A percentile compares a stretch with the other conserved stretches of the same genome.
phyloP scores from a whole-genome alignment of 2,797 vertebrate species.

The Morus bassanus region DNA sequence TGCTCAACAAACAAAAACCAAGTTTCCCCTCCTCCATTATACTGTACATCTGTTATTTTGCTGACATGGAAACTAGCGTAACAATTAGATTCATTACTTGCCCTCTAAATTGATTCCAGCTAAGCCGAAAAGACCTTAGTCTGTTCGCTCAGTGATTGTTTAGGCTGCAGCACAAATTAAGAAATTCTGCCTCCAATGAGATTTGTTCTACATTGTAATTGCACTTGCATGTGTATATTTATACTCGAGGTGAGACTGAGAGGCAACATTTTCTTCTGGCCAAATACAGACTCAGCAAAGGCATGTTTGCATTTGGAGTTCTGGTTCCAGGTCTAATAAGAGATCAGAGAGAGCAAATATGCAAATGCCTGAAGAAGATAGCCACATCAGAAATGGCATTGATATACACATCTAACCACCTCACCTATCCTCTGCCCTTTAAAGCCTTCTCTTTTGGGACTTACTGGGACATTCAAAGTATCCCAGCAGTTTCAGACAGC shows the following conservation, averaged over 20 bases:
- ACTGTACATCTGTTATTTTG: conserved; percentile 78
- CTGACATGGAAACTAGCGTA: conserved; percentile 72
- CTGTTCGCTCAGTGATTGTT: conserved; percentile 17
- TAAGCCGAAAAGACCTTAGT: conserved; percentile 45
- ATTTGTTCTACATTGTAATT: background rate
- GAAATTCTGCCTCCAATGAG: conserved; percentile 4
- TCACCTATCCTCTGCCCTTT: conserved; percentile 35
- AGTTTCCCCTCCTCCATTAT: conserved; percentile 45
- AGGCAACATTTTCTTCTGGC: background rate
- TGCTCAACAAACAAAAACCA: conserved; percentile 72
- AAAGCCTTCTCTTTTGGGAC: background rate
- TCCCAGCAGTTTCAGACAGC: conserved; percentile 21
- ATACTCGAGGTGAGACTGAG: background rate
- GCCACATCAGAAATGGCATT: background rate
- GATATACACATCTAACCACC: background rate
- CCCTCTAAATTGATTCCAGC: conserved; percentile 56
- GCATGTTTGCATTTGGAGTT: background rate
- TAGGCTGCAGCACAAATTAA: conserved; percentile 31
- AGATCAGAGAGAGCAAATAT: background rate
- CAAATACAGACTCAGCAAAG: background rate
- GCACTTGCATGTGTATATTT: background rate
- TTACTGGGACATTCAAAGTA: conserved; percentile 5
- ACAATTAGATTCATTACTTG: conserved; percentile 72
- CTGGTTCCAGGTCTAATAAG: background rate
- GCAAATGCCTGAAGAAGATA: background rate